phyloP scores from a whole-genome alignment of 1,140 invertebrate species.

The Dendrolimus punctatus region DNA sequence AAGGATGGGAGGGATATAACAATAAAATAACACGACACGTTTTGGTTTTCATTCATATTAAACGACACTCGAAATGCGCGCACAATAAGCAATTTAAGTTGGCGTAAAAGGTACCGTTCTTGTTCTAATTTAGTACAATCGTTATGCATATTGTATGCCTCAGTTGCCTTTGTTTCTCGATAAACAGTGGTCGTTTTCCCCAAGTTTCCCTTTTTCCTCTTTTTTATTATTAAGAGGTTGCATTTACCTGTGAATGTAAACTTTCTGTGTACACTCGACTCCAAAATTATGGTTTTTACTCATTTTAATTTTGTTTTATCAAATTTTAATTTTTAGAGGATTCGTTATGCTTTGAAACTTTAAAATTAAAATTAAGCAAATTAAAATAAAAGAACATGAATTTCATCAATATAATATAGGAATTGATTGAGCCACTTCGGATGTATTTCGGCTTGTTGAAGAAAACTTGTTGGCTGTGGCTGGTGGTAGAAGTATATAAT shows the following conservation, averaged over 20 bases:
- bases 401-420: too few species aligned
- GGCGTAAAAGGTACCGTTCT: slow-evolving; percentile 39
- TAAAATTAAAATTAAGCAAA: too few species aligned
- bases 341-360: too few species aligned
- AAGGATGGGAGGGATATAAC: too few species aligned
- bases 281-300: slow-evolving; percentile 13
- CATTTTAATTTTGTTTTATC: background rate
- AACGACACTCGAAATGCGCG: slow-evolving; percentile 27
- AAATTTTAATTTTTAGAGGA: background rate
- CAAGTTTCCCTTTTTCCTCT: slow-evolving; percentile 45
- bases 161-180: slow-evolving; percentile 53
- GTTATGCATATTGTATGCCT: slow-evolving; percentile 56
- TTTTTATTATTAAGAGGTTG: slow-evolving; percentile 58
- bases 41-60: background rate
- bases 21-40: too few species aligned
- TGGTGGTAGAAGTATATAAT: too few species aligned
- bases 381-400: too few species aligned
- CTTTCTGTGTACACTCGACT: slow-evolving; percentile 28
- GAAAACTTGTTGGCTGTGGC: too few species aligned
- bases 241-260: slow-evolving; percentile 50
- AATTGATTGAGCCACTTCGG: too few species aligned
- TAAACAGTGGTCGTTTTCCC: slow-evolving; percentile 51
- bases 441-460: too few species aligned
- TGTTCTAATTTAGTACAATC: slow-evolving; percentile 58
- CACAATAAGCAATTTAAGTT: slow-evolving; percentile 54